phyloP scores from a whole-genome alignment of 2,797 vertebrate genomes.

The Gymnoscopelus braueri region DNA sequence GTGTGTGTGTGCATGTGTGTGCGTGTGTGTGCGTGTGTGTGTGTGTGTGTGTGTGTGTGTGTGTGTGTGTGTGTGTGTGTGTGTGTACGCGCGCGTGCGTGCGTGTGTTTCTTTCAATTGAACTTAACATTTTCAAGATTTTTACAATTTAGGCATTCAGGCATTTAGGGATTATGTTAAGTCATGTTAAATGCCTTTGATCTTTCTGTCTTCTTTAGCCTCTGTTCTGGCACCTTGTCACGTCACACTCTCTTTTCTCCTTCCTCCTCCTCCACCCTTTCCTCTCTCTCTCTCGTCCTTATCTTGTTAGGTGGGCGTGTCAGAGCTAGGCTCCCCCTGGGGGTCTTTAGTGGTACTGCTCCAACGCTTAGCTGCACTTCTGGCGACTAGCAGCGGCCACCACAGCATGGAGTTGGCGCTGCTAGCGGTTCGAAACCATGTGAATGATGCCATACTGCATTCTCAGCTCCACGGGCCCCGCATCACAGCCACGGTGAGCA shows the following conservation, averaged over 20 bases:
- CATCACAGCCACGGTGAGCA: conserved; percentile 86
- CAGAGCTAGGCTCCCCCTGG: conserved; percentile 87
- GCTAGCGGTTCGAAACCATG: conserved; percentile 79
- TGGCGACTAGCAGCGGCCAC: conserved; percentile 83
- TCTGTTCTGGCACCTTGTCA: neutral
- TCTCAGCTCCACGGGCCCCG: conserved; percentile 87
- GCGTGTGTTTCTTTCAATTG: neutral
- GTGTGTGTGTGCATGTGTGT: no score
- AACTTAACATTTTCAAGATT: no score
- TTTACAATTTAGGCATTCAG: no score
- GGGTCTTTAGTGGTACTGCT: conserved; percentile 83
- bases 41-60: neutral
- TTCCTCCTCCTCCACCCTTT: no score
- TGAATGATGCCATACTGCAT: conserved; percentile 88
- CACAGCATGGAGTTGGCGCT: conserved; percentile 85
- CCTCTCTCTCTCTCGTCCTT: neutral
- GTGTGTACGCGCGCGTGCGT: neutral
- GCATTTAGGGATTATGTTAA: no score
- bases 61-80: neutral
- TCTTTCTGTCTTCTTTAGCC: neutral
- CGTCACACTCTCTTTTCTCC: neutral
- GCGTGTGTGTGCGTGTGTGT: conserved; percentile 3
- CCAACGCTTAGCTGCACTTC: conserved; percentile 81
- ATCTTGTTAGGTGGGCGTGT: conserved; percentile 73
- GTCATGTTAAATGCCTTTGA: neutral